phyloP scores from a whole-genome alignment of 2,888 invertebrate species.

The Drosophila niveifrons region DNA sequence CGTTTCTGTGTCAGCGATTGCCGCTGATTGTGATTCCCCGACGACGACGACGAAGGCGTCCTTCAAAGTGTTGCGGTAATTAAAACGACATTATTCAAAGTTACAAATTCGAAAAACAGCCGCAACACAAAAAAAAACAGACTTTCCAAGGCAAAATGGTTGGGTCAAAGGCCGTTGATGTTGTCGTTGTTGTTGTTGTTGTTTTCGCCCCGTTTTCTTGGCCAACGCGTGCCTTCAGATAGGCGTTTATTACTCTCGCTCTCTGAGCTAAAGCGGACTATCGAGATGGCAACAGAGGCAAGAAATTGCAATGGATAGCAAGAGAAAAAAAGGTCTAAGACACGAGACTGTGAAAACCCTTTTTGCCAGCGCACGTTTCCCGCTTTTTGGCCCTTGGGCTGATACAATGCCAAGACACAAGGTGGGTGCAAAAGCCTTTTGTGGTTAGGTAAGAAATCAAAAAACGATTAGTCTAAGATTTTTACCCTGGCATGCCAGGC shows the following conservation, averaged over 20 bases:
- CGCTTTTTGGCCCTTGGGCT: slow-evolving; percentile 24
- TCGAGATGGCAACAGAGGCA: slow-evolving; percentile 56
- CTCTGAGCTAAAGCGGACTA: slow-evolving; percentile 47
- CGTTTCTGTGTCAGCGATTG: slow-evolving; percentile 33
- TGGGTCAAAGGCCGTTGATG: slow-evolving; percentile 17
- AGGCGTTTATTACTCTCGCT: slow-evolving; percentile 69
- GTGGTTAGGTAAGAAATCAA: slow-evolving; percentile 69
- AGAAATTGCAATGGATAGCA: slow-evolving; percentile 27
- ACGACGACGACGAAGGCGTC: slow-evolving; percentile 23
- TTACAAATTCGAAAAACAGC: slow-evolving; percentile 50
- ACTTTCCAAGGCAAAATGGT: slow-evolving; percentile 40
- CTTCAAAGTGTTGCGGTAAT: slow-evolving; percentile 73
- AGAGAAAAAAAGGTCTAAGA: slow-evolving; percentile 15
- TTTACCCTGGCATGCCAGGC: slow-evolving; percentile 28
- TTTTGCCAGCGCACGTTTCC: slow-evolving; percentile 53
- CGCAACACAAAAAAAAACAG: slow-evolving; percentile 32
- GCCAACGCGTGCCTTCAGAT: slow-evolving; percentile 46
- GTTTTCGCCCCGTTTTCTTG: slow-evolving; percentile 17
- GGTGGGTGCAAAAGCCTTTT: slow-evolving; percentile 41
- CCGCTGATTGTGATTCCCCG: slow-evolving; percentile 36
- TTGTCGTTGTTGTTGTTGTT: slow-evolving; percentile 7
- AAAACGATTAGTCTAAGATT: slow-evolving; percentile 77
- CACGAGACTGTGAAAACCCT: slow-evolving; percentile 37
- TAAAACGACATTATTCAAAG: slow-evolving; percentile 81
- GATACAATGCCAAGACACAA: slow-evolving; percentile 33